A percentile compares a stretch with the other conserved stretches of the same genome.
These are phyloP conservation scores for Genyomyrus donnyi DNA, from an alignment of 2,113 vertebrate species.

Conservation along the genomic window DNA sequence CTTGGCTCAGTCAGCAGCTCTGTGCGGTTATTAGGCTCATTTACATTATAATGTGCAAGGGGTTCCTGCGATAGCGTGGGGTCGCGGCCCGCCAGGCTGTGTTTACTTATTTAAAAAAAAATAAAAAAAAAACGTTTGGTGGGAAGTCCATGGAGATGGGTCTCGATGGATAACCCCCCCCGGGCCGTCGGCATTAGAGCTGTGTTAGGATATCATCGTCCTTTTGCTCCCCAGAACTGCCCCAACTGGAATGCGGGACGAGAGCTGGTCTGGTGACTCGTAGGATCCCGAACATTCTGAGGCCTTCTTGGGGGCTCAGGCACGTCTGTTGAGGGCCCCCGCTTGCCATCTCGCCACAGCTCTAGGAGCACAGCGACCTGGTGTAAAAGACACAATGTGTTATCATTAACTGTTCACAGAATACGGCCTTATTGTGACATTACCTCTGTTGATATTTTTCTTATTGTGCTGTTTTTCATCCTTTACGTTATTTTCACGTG, in stretches of 20 bases:
- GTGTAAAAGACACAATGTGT: neutral
- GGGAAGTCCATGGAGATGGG: neutral
- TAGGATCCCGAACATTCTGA: too few species aligned
- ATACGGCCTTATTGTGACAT: neutral
- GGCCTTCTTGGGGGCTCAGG: neutral
- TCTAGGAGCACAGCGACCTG: neutral
- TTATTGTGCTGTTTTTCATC: neutral
- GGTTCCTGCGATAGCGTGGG: constrained; percentile 50
- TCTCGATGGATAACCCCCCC: neutral
- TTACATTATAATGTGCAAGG: constrained; percentile 51
- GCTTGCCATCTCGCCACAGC: neutral
- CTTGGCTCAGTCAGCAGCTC: constrained; percentile 41
- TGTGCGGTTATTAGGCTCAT: constrained; percentile 66
- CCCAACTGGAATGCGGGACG: neutral
- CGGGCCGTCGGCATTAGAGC: neutral
- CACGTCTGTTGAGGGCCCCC: neutral
- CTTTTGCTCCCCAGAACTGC: neutral
- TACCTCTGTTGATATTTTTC: too few species aligned
- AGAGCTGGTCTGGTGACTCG: neutral
- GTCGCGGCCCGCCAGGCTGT: constrained; percentile 39
- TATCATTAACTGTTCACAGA: neutral
- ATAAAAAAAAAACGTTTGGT: neutral
- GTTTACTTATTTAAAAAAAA: constrained; percentile 2
- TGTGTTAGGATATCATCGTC: neutral
- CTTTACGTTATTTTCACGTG: neutral